Percentiles rank a stretch among this genome's conserved stretches.
Evolutionary conservation across 64 coral and sea anemone species (phyloP).

Genomic region (Pocillopora verrucosa): DNA sequence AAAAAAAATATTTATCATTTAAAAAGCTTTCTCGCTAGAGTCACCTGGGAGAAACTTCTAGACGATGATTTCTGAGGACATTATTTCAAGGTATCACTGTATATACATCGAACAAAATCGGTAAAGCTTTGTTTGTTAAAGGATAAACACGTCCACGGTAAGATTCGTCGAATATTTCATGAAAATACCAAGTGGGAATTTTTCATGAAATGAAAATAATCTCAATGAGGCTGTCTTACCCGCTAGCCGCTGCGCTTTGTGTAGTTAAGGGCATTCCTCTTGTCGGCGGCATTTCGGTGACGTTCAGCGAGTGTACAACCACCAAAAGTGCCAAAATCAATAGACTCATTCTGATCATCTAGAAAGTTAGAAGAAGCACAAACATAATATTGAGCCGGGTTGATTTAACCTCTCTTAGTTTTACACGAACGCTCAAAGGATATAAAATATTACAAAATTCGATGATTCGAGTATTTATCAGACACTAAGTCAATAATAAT

Average conservation of each 20-base stretch:
- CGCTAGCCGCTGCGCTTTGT: background rate
- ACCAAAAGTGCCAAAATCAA: constrained; percentile 4
- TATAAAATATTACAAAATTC: too few relatives aligned
- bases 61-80: too few relatives aligned
- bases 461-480: background rate
- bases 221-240: background rate
- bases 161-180: too few relatives aligned
- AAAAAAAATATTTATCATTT: too few relatives aligned
- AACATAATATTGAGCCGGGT: background rate
- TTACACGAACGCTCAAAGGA: too few relatives aligned
- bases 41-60: too few relatives aligned
- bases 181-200: background rate
- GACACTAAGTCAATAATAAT: background rate
- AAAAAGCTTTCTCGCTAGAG: too few relatives aligned
- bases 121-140: too few relatives aligned
- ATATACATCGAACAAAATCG: too few relatives aligned
- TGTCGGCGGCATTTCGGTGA: background rate
- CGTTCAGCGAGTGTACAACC: background rate
- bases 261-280: background rate
- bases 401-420: background rate
- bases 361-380: background rate
- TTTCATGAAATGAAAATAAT: background rate
- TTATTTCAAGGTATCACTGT: too few relatives aligned
- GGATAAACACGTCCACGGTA: too few relatives aligned
- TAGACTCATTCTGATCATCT: background rate